phyloP scores from a whole-genome alignment of 2,888 invertebrate genomes.

The Gymnocheta viridis region DNA sequence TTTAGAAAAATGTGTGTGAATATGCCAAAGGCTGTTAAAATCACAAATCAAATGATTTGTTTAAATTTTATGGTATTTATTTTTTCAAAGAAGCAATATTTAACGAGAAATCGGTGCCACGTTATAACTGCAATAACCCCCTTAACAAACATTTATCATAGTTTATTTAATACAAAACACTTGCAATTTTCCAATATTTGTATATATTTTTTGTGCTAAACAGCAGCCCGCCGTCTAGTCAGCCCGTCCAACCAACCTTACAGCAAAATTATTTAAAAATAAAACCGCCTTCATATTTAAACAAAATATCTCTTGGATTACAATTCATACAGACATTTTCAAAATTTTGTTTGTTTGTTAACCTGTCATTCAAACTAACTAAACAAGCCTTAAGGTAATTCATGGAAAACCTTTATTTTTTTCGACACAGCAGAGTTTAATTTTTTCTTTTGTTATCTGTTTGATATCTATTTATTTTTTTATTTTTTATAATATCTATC shows the following conservation, averaged over 20 bases:
- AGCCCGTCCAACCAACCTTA: neutral
- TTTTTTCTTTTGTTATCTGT: neutral
- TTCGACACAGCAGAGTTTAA: neutral
- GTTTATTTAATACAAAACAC: constrained; percentile 53
- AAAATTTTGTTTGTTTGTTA: constrained; percentile 54
- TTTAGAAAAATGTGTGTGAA: constrained; percentile 57
- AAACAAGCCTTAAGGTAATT: constrained; percentile 49
- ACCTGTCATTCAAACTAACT: constrained; percentile 60
- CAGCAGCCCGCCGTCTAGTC: neutral
- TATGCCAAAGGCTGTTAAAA: constrained; percentile 67
- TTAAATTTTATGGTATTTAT: constrained; percentile 29
- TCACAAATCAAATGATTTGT: constrained; percentile 64
- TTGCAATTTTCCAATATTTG: constrained; percentile 37
- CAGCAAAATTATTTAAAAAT: constrained; percentile 28
- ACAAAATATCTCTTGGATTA: constrained; percentile 31
- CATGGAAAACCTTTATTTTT: constrained; percentile 47
- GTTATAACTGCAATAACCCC: constrained; percentile 8
- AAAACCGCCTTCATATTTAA: constrained; percentile 51
- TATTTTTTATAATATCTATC: constrained; percentile 28
- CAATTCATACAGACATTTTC: constrained; percentile 25
- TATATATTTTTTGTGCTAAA: neutral
- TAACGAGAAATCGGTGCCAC: constrained; percentile 8
- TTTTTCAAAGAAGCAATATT: constrained; percentile 22
- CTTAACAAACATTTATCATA: constrained; percentile 45
- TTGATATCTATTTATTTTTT: constrained; percentile 17